Percentiles rank a stretch among this genome's conserved stretches.
Conservation (phyloP, 2,113 vertebrate genomes). For the Urocynchramus pylzowi region DNA sequence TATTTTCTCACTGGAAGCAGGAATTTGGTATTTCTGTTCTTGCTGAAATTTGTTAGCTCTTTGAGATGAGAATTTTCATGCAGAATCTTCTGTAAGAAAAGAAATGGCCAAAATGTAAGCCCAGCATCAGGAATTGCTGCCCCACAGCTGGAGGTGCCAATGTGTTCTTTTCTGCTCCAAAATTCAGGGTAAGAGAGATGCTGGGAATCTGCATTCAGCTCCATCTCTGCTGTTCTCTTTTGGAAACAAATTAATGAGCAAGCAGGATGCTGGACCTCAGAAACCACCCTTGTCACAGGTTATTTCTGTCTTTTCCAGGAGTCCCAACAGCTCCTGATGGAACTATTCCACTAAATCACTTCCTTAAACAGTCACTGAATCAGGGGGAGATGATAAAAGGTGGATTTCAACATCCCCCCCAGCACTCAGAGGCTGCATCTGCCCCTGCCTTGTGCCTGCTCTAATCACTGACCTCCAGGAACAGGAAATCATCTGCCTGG, state of each 20-base stretch:
- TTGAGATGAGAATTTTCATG: background rate
- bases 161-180: background rate
- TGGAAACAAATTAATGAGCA: background rate
- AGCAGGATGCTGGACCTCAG: background rate
- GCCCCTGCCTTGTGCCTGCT: background rate
- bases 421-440: background rate
- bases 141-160: background rate
- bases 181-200: background rate
- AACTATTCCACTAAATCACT: background rate
- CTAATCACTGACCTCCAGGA: background rate
- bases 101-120: background rate
- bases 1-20: background rate
- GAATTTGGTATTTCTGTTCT: background rate
- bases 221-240: background rate
- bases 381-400: background rate
- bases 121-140: accelerated
- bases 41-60: background rate
- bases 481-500: background rate
- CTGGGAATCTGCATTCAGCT: background rate
- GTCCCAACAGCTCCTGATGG: background rate
- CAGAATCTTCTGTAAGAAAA: background rate
- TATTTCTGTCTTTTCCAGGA: background rate
- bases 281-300: background rate
- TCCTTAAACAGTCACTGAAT: background rate
- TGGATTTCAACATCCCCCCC: background rate